Conservation (phyloP, 2,797 vertebrate species). For the Thripadectes ignobilis region DNA sequence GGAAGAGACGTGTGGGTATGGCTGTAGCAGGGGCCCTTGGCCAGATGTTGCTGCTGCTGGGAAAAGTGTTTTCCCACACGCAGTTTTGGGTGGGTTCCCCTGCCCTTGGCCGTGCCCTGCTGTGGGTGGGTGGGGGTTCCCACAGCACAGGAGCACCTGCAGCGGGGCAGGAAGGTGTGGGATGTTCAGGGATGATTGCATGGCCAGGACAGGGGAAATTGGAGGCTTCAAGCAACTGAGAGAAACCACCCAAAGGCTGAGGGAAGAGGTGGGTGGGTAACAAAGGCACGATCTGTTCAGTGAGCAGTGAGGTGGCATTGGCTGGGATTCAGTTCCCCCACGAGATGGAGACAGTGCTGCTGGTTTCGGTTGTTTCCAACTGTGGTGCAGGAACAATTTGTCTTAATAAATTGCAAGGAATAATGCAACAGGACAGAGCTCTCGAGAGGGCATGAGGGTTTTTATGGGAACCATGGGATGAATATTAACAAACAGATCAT, state of each 20-base stretch:
- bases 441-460: background rate
- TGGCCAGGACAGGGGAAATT: rapidly evolving
- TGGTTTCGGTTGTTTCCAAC: background rate
- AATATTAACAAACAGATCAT: background rate
- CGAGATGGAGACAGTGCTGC: slow-evolving; percentile 18
- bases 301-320: background rate
- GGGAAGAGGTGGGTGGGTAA: background rate
- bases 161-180: background rate
- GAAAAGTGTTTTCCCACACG: background rate
- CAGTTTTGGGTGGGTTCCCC: background rate
- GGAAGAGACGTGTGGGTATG: background rate
- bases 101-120: background rate
- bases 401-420: background rate
- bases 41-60: background rate
- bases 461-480: background rate
- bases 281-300: rapidly evolving
- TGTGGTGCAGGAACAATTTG: background rate
- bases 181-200: background rate
- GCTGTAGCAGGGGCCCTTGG: background rate
- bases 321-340: slow-evolving; percentile 4
- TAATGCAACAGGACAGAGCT: background rate
- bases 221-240: rapidly evolving
- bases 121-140: background rate
- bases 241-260: background rate
- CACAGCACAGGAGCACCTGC: background rate